Evolutionary conservation across 35 echinoderm and acorn worm genomes (phyloP), one percentile per base, ranked within the genome.

Genomic region (Antedon bifida): DNA sequence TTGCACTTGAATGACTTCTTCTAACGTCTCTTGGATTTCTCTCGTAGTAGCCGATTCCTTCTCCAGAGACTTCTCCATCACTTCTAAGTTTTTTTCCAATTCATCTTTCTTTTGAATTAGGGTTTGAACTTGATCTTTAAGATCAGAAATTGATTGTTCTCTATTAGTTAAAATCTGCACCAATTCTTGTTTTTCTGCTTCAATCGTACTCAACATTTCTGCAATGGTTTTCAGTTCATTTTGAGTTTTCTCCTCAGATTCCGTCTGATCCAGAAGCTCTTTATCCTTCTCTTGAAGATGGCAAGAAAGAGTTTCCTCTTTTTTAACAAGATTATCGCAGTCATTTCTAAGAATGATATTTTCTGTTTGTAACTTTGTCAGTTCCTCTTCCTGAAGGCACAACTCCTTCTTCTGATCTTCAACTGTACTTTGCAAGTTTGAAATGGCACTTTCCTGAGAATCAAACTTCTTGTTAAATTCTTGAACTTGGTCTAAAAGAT

Each of bases 21-120:
- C 90, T 56, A 92, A 31, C 0, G 80, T 84, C 29, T 77, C 80
- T 83, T 96, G 89, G 36, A 96, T 33, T 30, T 82, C 73, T 30
- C 46, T 91, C 2, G 76, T 82, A 28, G 38, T 86, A 74, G 74
- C 35, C 33, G 80, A 82, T 79, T 89, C 83, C 73, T 75, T 77
- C 13, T 92, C 82, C 0, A 84, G 30, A 0, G 79, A 31, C 36
- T 85, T 78, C n/a, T 82, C 45, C 32, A 88, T n/a, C 9, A 39
- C 42, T 36, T 88, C 82, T 82, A 80, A 85, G 5, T 34, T 36
- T 77, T 81, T 83, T n/a, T 84, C 76, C 33, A 88, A 34, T 46
- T 85, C 77, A n/a, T 92, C 86, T 23, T 76, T 92, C 34, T 88
- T 74, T 28, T 34, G 36, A 36, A 81, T 83, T 77, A 92, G 73